Conservation (phyloP, 2,113 vertebrate genomes). For the Platanista minor region DNA sequence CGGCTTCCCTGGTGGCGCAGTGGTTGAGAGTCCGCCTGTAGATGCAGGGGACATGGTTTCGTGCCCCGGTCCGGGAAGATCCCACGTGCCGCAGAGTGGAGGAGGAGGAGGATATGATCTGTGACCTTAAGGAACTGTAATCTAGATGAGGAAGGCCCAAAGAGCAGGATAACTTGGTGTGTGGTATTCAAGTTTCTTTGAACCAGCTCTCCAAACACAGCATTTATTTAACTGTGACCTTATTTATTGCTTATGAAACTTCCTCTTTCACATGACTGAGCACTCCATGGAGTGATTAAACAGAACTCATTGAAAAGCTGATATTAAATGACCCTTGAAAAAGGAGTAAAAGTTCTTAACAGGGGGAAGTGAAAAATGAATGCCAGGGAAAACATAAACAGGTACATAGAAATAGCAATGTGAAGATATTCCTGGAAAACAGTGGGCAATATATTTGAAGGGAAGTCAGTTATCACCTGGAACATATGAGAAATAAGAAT, state of each 20-base stretch:
- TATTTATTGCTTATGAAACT: background rate
- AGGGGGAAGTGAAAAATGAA: background rate
- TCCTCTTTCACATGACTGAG: background rate
- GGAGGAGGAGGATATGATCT: background rate
- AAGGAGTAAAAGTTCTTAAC: background rate
- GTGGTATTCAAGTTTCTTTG: background rate
- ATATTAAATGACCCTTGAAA: background rate
- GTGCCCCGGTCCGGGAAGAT: too few species aligned
- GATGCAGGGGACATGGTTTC: too few species aligned
- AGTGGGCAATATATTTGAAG: background rate
- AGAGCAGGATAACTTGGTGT: background rate
- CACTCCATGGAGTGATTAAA: background rate
- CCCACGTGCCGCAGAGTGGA: too few species aligned
- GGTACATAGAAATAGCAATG: background rate
- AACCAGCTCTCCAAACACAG: background rate
- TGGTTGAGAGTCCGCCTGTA: too few species aligned
- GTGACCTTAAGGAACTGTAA: background rate
- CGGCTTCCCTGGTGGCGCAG: too few species aligned
- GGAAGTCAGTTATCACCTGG: background rate
- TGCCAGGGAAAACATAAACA: background rate
- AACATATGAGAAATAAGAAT: background rate
- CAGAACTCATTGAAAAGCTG: constrained; percentile 1
- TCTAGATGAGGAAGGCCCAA: background rate
- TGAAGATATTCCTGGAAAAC: background rate
- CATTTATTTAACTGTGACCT: background rate